A percentile compares a stretch with the other conserved stretches of the same genome.
Evolutionary conservation across 23 tunicate genomes (phyloP).

Genomic region (Trididemnum clinides): DNA sequence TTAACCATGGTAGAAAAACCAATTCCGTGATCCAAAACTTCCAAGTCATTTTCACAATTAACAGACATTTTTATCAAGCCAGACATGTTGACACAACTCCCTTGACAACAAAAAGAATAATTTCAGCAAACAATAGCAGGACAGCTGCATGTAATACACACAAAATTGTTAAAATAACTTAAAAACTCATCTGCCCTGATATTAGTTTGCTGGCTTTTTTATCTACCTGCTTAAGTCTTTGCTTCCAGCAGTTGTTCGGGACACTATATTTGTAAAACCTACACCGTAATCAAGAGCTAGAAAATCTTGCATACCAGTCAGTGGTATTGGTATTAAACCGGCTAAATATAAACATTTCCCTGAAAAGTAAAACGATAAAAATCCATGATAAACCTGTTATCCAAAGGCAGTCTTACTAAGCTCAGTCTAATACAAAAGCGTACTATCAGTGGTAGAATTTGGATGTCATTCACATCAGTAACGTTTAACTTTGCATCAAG

Average conservation of each 20-base stretch:
- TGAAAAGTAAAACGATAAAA: background rate
- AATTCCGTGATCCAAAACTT: slow-evolving; percentile 70
- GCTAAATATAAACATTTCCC: slow-evolving; percentile 89
- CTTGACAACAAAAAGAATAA: slow-evolving; percentile 14
- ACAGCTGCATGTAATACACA: background rate
- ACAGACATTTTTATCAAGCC: slow-evolving; percentile 67
- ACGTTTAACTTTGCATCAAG: background rate
- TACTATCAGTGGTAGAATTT: too few relatives aligned
- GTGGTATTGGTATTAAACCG: slow-evolving; percentile 74
- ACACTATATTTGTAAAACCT: slow-evolving; percentile 86
- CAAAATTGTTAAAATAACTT: background rate
- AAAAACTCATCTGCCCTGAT: background rate
- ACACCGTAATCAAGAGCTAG: slow-evolving; percentile 79
- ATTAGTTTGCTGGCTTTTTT: background rate
- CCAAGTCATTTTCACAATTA: slow-evolving; percentile 72
- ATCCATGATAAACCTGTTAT: background rate
- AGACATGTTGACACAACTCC: slow-evolving; percentile 81
- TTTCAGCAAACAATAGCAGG: background rate
- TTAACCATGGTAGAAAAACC: slow-evolving; percentile 90
- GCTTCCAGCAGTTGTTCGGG: slow-evolving; percentile 83
- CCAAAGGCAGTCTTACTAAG: background rate
- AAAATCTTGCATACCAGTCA: slow-evolving; percentile 83
- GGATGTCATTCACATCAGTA: background rate
- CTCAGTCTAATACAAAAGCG: background rate
- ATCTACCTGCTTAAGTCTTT: slow-evolving; percentile 74